These are phyloP conservation scores for Emydoidea blandingii DNA, from an alignment of 2,797 vertebrate species.

Conservation along the genomic window DNA sequence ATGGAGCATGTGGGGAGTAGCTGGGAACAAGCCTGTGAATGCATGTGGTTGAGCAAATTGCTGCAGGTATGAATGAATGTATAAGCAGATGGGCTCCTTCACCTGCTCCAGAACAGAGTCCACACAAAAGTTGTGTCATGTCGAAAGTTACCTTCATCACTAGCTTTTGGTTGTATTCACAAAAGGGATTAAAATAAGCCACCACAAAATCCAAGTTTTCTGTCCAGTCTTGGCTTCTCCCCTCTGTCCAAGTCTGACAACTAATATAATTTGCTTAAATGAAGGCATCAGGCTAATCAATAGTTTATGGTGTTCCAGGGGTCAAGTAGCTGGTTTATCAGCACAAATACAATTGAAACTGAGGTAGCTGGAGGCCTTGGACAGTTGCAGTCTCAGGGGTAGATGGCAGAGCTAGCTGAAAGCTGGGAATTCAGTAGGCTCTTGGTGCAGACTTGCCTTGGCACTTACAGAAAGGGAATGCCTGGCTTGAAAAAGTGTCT, in stretches of 20 bases:
- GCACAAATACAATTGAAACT: background rate
- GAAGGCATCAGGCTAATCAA: background rate
- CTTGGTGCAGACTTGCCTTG: background rate
- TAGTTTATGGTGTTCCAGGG: background rate
- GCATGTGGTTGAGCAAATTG: background rate
- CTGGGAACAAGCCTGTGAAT: background rate
- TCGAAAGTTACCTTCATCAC: background rate
- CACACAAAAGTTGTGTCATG: background rate
- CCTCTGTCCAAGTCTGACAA: background rate
- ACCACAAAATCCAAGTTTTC: background rate
- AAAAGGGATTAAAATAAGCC: background rate
- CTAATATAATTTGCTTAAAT: background rate
- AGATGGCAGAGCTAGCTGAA: background rate
- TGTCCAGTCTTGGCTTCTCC: background rate
- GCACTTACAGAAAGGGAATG: background rate
- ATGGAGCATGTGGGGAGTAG: background rate
- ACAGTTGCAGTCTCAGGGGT: background rate
- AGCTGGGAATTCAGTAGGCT: background rate
- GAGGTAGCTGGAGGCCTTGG: background rate
- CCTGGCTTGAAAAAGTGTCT: background rate
- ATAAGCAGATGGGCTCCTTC: background rate
- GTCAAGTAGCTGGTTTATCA: background rate
- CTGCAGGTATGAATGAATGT: background rate
- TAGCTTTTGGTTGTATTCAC: background rate
- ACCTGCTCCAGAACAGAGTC: background rate